Conservation (phyloP, 2,113 vertebrate genomes). For the Tachysurus fulvidraco region DNA sequence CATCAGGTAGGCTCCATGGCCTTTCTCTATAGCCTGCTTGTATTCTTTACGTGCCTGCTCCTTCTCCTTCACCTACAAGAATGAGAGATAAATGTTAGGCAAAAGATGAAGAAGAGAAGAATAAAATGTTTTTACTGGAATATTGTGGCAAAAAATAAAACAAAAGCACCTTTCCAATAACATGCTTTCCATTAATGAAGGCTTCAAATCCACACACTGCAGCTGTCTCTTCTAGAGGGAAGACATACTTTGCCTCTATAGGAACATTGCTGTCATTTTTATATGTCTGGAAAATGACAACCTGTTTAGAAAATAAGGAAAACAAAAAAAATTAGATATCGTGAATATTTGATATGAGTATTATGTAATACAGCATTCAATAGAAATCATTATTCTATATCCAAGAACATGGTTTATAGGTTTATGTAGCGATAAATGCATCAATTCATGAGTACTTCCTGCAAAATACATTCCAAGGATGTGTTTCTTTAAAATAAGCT, state of each 20-base stretch:
- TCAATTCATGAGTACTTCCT: too few species aligned
- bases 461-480: not conserved
- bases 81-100: not conserved
- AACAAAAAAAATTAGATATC: not conserved
- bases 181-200: slow-evolving; percentile 86
- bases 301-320: slow-evolving; percentile 62
- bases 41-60: slow-evolving; percentile 79
- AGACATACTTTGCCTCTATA: slow-evolving; percentile 87
- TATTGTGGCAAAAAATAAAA: not conserved
- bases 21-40: slow-evolving; percentile 73
- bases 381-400: not conserved
- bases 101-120: not conserved
- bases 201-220: slow-evolving; percentile 90
- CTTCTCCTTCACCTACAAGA: slow-evolving; percentile 84
- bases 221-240: slow-evolving; percentile 83
- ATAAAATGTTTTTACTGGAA: not conserved
- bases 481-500: not conserved
- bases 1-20: slow-evolving; percentile 87
- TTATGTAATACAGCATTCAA: not conserved
- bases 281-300: slow-evolving; percentile 85
- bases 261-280: slow-evolving; percentile 73
- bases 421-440: not conserved
- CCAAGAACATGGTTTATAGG: not conserved
- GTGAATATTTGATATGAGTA: not conserved
- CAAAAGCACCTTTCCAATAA: slow-evolving; percentile 79